A percentile compares a stretch with the other conserved stretches of the same genome.
phyloP scores from a whole-genome alignment of 2,113 vertebrate species.

The Limnothrissa miodon region DNA sequence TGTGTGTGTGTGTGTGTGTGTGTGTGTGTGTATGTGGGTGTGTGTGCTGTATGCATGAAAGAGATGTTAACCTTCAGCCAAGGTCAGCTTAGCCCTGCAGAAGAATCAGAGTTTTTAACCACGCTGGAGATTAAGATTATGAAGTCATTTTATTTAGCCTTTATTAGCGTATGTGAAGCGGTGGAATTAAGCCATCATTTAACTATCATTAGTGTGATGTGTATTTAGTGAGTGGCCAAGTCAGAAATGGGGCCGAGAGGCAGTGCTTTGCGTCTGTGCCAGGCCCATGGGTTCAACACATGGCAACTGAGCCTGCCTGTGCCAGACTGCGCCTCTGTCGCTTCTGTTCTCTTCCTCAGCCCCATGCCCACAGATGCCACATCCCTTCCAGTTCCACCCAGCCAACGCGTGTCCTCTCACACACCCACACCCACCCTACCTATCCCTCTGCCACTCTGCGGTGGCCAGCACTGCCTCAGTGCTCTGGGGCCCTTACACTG shows the following conservation, averaged over 20 bases:
- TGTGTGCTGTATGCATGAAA: neutral
- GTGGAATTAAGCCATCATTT: neutral
- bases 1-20: constrained; percentile 12
- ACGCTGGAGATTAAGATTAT: neutral
- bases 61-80: neutral
- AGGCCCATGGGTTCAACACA: constrained; percentile 1
- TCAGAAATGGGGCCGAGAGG: neutral
- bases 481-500: neutral
- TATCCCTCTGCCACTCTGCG: neutral
- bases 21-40: neutral
- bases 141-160: neutral
- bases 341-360: neutral
- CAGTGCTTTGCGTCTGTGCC: constrained; percentile 1
- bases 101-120: neutral
- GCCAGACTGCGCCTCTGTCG: neutral
- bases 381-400: neutral
- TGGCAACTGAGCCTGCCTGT: neutral
- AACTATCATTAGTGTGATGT: constrained; percentile 9
- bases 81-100: neutral
- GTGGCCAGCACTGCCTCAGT: neutral
- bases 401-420: neutral
- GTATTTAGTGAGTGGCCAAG: constrained; percentile 6
- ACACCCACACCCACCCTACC: neutral
- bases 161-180: neutral
- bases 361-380: neutral